Base-by-base conservation (phyloP, 2,888 invertebrate species). In the Calliopum simillimum region DNA sequence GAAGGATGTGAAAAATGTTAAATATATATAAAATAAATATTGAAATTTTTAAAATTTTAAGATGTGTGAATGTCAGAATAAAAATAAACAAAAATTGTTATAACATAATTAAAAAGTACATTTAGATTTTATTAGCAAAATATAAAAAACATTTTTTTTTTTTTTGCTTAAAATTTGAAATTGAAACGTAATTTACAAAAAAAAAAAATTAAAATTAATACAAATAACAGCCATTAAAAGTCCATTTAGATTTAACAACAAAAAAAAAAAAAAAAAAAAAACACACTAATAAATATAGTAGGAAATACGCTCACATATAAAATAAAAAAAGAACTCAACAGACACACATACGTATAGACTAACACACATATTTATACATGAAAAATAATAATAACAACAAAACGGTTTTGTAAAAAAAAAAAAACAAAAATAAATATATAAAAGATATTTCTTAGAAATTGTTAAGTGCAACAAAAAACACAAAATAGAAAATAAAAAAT, bases 321-420 rank as follows among this genome's bases (percentile, higher is more conserved):
- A 2, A 12, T 59, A 53, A 19, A 19, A 61, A 33, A 68, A 67
- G 46, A 33, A 33, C 5, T 8, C 33, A 33, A 2, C 16, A 61
- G 12, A 69, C 16, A 55, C 33, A 64, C 63, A 56, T 23, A 63
- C 33, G 55, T 33, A 69, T 49, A 59, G 25, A 69, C 16, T 33
- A 49, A 65, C 55, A 62, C 21, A 61, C 41, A 41, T 46, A 59
- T 16, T 49, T 23, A 65, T 41, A 62, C 25, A 13, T 25, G 13
- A 56, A 23, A 63, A 23, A 56, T 43, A 14, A 19, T 66, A 66
- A 46, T 66, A 55, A 55, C 47, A 56, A 56, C 56, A 46, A 65
- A 61, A 21, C 25, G 69, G 66, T 72, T 62, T 25, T 74, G 72
- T 74, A 74, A 71, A 74, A 62, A 16, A 41, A 46, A 43, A 41